These are phyloP conservation scores for Amphiprion clarkii DNA, from an alignment of 2,797 vertebrate genomes.

Conservation along the genomic window DNA sequence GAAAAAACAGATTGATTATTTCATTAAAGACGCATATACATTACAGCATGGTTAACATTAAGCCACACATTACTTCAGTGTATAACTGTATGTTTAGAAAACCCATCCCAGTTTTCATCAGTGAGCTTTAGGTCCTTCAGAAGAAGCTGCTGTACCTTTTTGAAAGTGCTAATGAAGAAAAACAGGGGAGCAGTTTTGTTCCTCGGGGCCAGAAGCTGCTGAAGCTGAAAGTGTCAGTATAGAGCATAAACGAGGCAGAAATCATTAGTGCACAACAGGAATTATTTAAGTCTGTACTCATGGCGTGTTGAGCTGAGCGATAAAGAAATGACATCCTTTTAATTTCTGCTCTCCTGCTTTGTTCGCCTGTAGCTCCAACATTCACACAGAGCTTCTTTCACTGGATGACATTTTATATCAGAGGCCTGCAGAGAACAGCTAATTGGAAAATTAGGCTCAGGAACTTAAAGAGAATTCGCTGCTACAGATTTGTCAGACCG, in stretches of 20 bases:
- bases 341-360: constrained; percentile 10
- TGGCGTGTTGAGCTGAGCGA: constrained; percentile 12
- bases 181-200: constrained; percentile 11
- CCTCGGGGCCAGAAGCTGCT: constrained; percentile 23
- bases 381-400: constrained; percentile 16
- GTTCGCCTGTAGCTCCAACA: constrained; percentile 29
- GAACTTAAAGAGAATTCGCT: constrained; percentile 48
- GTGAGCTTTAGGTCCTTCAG: background rate
- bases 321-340: constrained; percentile 33
- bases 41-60: too few relatives aligned
- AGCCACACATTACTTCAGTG: too few relatives aligned
- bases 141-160: background rate
- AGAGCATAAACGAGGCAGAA: constrained; percentile 21
- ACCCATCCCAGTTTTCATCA: background rate
- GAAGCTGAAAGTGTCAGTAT: constrained; percentile 28
- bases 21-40: too few relatives aligned
- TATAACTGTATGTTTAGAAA: background rate
- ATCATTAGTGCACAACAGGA: constrained; percentile 39
- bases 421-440: constrained; percentile 48
- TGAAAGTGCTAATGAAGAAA: background rate
- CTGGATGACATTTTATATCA: constrained; percentile 41
- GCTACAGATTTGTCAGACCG: constrained; percentile 42
- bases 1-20: too few relatives aligned
- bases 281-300: constrained; percentile 33
- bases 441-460: constrained; percentile 60